These are phyloP conservation scores for Pristionchus maxplancki DNA, from an alignment of 2,888 invertebrate genomes.

Conservation along the genomic window DNA sequence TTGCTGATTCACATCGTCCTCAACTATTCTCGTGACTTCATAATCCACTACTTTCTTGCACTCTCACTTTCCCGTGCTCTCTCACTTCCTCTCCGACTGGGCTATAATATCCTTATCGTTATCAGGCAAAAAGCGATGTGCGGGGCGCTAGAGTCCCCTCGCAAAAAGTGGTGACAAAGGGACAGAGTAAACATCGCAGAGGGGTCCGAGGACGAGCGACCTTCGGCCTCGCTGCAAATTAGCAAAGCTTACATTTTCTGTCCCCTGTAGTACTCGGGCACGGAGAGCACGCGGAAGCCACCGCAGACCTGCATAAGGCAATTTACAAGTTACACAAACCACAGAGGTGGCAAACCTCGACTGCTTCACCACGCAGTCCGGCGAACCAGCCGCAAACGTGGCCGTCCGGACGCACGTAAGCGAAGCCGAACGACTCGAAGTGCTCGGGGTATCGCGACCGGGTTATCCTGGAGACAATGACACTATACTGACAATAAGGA, in stretches of 20 bases:
- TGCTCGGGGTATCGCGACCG: not conserved
- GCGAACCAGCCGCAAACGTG: conserved; percentile 42
- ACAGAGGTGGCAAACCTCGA: conserved; percentile 7
- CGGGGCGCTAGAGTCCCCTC: conserved; percentile 35
- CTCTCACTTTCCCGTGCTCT: not conserved
- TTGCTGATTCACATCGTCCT: conserved; percentile 14
- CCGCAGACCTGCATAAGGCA: conserved; percentile 27
- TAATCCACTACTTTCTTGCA: not conserved
- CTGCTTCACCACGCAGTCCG: not conserved
- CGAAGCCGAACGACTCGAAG: conserved; percentile 49
- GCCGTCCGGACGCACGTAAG: not conserved
- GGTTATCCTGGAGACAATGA: conserved; percentile 28
- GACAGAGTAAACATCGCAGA: not conserved
- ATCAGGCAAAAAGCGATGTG: not conserved
- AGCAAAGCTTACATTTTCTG: conserved; percentile 9
- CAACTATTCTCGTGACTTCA: conserved; percentile 25
- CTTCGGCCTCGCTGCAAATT: not conserved
- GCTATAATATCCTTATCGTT: conserved; percentile 30
- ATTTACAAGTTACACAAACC: no score
- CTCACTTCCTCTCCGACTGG: not conserved
- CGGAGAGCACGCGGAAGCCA: conserved; percentile 47
- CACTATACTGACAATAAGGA: not conserved
- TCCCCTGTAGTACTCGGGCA: conserved; percentile 22
- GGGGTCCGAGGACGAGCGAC: not conserved
- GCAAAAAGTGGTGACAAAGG: conserved; percentile 36